Evolutionary conservation across 2,888 invertebrate genomes (phyloP).

Genomic region (Aphidoletes aphidimyza): DNA sequence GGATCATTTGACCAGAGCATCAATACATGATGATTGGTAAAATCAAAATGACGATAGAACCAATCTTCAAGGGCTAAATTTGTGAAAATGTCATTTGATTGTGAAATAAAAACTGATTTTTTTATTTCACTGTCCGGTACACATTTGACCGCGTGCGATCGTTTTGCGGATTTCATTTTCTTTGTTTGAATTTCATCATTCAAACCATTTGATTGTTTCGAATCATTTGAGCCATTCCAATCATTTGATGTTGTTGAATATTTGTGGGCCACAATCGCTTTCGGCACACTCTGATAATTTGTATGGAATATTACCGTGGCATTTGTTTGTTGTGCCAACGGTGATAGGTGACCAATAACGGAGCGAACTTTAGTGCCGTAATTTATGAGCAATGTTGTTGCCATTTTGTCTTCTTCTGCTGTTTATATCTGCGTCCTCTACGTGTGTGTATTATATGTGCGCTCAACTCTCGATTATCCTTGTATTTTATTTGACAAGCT

Average conservation of each 20-base stretch:
- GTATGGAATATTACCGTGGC: neutral
- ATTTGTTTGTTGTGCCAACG: neutral
- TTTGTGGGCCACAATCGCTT: neutral
- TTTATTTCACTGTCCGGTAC: slow-evolving; percentile 68
- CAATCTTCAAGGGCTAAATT: slow-evolving; percentile 97
- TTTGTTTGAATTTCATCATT: neutral
- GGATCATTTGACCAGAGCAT: slow-evolving; percentile 94
- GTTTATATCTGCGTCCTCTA: neutral
- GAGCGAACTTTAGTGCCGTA: slow-evolving; percentile 32
- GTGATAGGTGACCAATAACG: slow-evolving; percentile 36
- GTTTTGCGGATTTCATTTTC: slow-evolving; percentile 35
- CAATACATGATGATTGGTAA: slow-evolving; percentile 83
- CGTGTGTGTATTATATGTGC: neutral
- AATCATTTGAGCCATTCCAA: neutral
- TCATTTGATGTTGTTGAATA: neutral
- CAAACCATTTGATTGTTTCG: neutral
- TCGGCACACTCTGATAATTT: neutral
- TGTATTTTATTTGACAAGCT: too few species aligned
- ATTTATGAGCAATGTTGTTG: slow-evolving; percentile 11
- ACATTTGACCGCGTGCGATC: neutral
- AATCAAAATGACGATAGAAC: slow-evolving; percentile 89
- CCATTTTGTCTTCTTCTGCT: slow-evolving; percentile 55
- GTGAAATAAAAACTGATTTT: slow-evolving; percentile 91
- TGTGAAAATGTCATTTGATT: slow-evolving; percentile 88
- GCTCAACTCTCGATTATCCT: neutral